Base-by-base conservation (phyloP, 2,113 vertebrate species). In the Galeopterus variegatus region DNA sequence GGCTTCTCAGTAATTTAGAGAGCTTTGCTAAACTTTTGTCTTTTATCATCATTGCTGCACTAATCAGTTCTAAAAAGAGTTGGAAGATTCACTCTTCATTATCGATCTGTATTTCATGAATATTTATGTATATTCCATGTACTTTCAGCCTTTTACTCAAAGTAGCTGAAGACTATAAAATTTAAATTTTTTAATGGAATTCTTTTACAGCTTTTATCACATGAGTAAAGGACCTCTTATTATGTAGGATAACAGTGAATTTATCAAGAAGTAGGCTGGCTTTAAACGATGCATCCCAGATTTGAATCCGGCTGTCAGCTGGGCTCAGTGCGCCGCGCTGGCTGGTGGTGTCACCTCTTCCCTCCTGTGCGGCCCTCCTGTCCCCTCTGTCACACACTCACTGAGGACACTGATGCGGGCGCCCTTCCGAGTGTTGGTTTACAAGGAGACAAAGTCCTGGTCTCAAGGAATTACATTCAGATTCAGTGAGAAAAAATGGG, bases 51-150 rank as follows among this genome's bases (percentile, higher is more conserved):
- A 1, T 75, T 28, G 33, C 26, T 33, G 13, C 2, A 5, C 6
- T 50, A 26, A 45, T 82, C 52, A 8, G 31, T 92, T 83, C 58
- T 93, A 41, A 56, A 62, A 89, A 67, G 33, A 67, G 28, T 15
- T 76, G 56, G 45, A 82, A 60, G 64, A 79, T 45, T 52, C 36
- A 6, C 67, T 83, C 21, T 65, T 92, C 13, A 0, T 82, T 85
- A 80, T 54, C 28, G 36, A 96, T 82, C 86, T 45, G 7, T 58
- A 90, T 72, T 82, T 90, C 81, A 90, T 83, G 75, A 75, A 90
- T 86, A 89, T 80, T 89, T 62, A 72, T 85, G 28, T 45, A 33
- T 94, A 67, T 67, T 81, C 64, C 45, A n/a, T 69, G 79, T 84
- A 65, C 45, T 82, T 94, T 76, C 12, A 83, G 41, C 70, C 70